Evolutionary conservation across 2,888 invertebrate genomes (phyloP), one percentile per base, ranked within the genome.

Genomic region (Apoda limacodes): DNA sequence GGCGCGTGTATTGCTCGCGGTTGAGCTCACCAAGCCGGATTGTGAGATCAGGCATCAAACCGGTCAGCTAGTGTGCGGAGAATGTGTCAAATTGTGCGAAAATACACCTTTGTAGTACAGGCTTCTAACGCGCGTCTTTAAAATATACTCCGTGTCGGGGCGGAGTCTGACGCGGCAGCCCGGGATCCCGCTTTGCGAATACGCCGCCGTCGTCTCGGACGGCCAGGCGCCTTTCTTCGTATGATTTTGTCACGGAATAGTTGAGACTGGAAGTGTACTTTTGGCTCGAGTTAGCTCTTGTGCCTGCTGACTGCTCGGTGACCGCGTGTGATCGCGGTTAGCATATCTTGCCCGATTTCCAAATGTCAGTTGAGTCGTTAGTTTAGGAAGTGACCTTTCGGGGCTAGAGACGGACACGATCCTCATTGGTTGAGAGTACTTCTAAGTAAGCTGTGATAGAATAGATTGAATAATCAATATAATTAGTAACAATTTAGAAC

Each of bases 371-470:
- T 42, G 36, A 33, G 36, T 36, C 42, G 23, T 17, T 32, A 37
- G 44, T 42, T 39, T 33, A 35, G 27, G 34, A n/a, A n/a, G n/a
- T n/a, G n/a, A n/a, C n/a, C n/a, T n/a, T n/a, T n/a, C n/a, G n/a
- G 43, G 30, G 23, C 35, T 30, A 40, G 37, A 37, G 32, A 30
- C 40, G 37, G 39, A 37, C 32, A 34, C n/a, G n/a, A 40, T 46
- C 48, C 54, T 55, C 48, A 48, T 37, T n/a, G n/a, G n/a, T n/a
- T n/a, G n/a, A n/a, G n/a, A n/a, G 55, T 61, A 59, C 66, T 62
- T 59, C 56, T 61, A 58, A 67, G 67, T 74, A 55, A 74, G 69
- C 74, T 80, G 78, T 78, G 76, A 75, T 75, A 76, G 70, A 62
- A 64, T 75, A 69, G 60, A 65, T 65, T 60, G 68, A 62, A 71